Base-by-base conservation (phyloP, 2,888 invertebrate species). In the Andricus quercusramuli region DNA sequence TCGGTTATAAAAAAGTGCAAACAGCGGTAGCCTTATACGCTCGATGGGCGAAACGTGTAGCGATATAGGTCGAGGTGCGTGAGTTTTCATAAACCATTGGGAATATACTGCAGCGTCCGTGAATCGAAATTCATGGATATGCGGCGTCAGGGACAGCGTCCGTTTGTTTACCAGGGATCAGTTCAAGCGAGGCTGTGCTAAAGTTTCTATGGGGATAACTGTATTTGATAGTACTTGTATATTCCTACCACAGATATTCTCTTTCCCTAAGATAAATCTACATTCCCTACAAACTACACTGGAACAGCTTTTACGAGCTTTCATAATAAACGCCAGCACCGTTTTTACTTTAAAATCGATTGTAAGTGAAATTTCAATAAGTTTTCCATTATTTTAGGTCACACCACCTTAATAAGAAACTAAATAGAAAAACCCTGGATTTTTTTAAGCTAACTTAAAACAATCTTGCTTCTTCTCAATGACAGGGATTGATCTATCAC, bases 51-150 rank as follows among this genome's bases (percentile, higher is more conserved):
- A 74, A 80, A 80, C 74, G 77, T 65, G 78, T 78, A 78, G 51
- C 32, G 51, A 70, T 83, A 77, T 79, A 83, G 74, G 70, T 65
- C n/a, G 80, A 79, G 41, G 78, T 77, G 77, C 80, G 81, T 79
- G 84, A 80, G 79, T 76, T 80, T 70, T 77, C 78, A 83, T 80
- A 82, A 59, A 83, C 80, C 78, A 80, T 79, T 44, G 78, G 74
- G 79, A 80, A 84, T 79, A 78, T 78, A 79, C 51, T 41, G 77
- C 77, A 77, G 76, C 79, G 79, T 81, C 79, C 64, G 76, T 79
- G 83, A 84, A 84, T 83, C 81, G 82, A 83, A 81, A 84, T 84
- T 84, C 83, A 82, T 83, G 84, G 83, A 82, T 83, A 85, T 84
- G 85, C 82, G 83, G 80, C 81, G 81, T 84, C 85, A 81, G 83